Evolutionary conservation across 2,113 vertebrate species (phyloP), one percentile per base, ranked within the genome.

Genomic region (Stegostoma tigrinum): DNA sequence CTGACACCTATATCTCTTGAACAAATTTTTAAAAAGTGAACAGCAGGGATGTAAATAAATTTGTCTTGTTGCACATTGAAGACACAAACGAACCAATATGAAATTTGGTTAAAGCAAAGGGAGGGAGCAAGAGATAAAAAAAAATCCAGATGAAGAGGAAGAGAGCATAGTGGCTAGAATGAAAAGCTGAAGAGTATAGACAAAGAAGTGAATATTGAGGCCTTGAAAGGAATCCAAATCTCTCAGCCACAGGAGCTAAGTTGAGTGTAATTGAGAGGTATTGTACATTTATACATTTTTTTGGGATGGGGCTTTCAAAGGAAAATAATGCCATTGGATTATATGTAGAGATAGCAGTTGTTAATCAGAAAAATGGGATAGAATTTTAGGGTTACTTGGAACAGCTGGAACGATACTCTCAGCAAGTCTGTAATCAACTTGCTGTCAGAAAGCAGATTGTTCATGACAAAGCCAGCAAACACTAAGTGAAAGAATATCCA

Each of bases 281-380:
- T 93, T 93, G 66, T 24, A n/a, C 30, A 61, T 93, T 27, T 34
- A 12, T 7, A 19, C 30, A 15, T 15, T 91, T 64, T 91, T 19
- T 45, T 21, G 55, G 12, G 30, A 75, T 75, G 89, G 61, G 34
- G 89, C 23, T 19, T 10, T 23, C n/a, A 93, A 93, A 93, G 64
- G n/a, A 93, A 93, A 93, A 64, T 64, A 66, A 93, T 12, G 24
- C 61, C 0, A 21, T 83, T 83, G 64, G 30, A 93, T 19, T 52
- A 94, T 67, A 94, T 24, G 67, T 52, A 30, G 27, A 7, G 94
- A 95, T 45, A 72, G 67, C 42, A 52, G 42, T 42, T 48, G 68
- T 30, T 75, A 48, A 95, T 52, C 45, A 70, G 66, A 95, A 72
- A 95, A 52, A 95, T 95, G 68, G 94, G 68, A 52, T 48, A 68